Evolutionary conservation across 1,140 invertebrate genomes (phyloP), one percentile per base, ranked within the genome.

Genomic region (Hylyphantes graminicola): DNA sequence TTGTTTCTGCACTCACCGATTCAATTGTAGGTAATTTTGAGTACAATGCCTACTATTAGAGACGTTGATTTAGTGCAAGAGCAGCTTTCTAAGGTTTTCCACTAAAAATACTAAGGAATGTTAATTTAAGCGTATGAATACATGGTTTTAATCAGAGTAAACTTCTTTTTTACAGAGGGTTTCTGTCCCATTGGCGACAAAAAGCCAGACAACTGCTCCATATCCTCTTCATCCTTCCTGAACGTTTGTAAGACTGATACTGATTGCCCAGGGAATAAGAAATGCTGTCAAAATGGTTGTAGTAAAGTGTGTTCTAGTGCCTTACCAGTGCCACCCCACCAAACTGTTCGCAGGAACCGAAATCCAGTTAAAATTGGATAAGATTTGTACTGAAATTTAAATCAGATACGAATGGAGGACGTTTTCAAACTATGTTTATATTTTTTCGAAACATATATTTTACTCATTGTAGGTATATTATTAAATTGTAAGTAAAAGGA

Each of bases 251-350:
- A 85, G 64, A 78, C 53, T 2, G 83, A 85, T 55, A 63, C 74
- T 5, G 83, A 85, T 19, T 85, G 83, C 48, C 83, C 83, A 61
- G 74, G 83, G 21, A 85, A 64, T 5, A 85, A 85, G 57, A 85
- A 85, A 54, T 85, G 83, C 54, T 85, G 83, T 19, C 65, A 85
- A 4, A 85, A 57, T 21, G 83, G 83, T 11, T 85, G 83, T 51
- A 76, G 73, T 72, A 85, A 78, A 73, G 83, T 85, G 17, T 85
- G 83, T 63, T n/a, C 59, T 48, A 78, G 73, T 64, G 83, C 83
- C 21, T 12, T 85, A 17, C 83, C 83, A 19, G 74, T 77, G 13
- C 83, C 83, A 19, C 83, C 83, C 4, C 61, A 72, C 17, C 55
- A 67, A 12, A 73, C n/a, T 5, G 51, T 2, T 59, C 61, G 81